Base-by-base conservation (phyloP, 2,113 vertebrate species). In the Gnathonemus longibarbis region DNA sequence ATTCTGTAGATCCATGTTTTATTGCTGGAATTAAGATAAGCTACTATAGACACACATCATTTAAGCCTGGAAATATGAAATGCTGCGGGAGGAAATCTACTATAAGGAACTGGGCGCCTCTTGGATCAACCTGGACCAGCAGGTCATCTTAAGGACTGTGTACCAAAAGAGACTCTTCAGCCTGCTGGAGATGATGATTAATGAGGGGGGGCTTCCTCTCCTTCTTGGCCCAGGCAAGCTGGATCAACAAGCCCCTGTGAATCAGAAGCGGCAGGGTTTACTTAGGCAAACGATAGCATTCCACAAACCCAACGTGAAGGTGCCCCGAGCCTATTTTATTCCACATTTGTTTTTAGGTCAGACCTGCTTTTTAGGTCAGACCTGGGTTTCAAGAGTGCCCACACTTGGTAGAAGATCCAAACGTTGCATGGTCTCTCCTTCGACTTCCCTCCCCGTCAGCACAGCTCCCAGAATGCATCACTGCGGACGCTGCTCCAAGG, bases 11-110 rank as follows among this genome's bases (percentile, higher is more conserved):
- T 17, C 89, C 89, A 84, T 62, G n/a, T 52, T 89, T 91, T 53
- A 86, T 46, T 74, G 56, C 56, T 35, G 50, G 17, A 35, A 35
- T 52, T 84, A 42, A 50, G 53, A 83, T 31, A 86, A 66, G 80
- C 48, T 9, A 74, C 83, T 91, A 21, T 88, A 90, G 91, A 42
- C 89, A 56, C 80, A 6, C 90, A 84, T 52, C 85, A 84, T 48
- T 48, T 84, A 80, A 39, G 17, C 35, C 31, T n/a, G 13, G 4
- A 42, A 6, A 80, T 80, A 19, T 19, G 10, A 39, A 80, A 27
- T 6, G 27, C 53, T 77, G 74, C 3, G 1, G 62, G 10, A 8
- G 74, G 15, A 19, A 6, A 39, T 80, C 35, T 15, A 5, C 13
- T 17, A 19, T 39, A 80, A 6, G 31, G 35, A 42, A 80, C 35